These are phyloP conservation scores for Mustela nigripes DNA, from an alignment of 2,113 vertebrate species.

Conservation along the genomic window DNA sequence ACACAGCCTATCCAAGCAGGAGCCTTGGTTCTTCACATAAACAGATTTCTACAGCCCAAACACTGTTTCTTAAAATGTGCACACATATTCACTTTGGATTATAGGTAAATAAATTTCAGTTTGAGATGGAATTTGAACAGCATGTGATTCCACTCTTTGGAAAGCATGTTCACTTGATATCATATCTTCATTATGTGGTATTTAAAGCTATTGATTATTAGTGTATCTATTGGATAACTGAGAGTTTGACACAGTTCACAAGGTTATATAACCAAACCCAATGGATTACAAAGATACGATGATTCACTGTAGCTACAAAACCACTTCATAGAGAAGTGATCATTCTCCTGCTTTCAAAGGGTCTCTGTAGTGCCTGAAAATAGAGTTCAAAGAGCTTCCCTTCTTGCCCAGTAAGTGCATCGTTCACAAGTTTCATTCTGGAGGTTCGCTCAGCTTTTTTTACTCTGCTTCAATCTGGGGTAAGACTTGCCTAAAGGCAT, in stretches of 20 bases:
- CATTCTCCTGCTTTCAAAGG: neutral
- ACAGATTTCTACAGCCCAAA: neutral
- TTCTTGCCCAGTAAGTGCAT: neutral
- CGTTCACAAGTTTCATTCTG: conserved; percentile 14
- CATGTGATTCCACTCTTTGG: neutral
- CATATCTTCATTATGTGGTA: neutral
- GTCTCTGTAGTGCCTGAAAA: neutral
- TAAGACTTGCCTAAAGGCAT: neutral
- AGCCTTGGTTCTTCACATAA: neutral
- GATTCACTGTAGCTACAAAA: neutral
- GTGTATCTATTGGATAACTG: neutral
- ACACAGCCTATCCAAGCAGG: neutral
- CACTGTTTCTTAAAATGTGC: neutral
- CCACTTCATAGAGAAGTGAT: neutral
- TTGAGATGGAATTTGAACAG: conserved; percentile 29
- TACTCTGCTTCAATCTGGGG: neutral
- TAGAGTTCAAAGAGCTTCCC: neutral
- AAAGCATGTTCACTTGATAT: neutral
- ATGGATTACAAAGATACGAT: neutral
- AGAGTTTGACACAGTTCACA: conserved; percentile 5
- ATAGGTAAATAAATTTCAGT: neutral
- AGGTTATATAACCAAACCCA: neutral
- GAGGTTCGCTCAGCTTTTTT: conserved; percentile 15
- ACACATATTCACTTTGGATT: neutral
- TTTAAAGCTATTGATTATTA: conserved; percentile 41